Evolutionary conservation across 2,113 vertebrate species (phyloP).

Genomic region (Petrocephalus microphthalmus): DNA sequence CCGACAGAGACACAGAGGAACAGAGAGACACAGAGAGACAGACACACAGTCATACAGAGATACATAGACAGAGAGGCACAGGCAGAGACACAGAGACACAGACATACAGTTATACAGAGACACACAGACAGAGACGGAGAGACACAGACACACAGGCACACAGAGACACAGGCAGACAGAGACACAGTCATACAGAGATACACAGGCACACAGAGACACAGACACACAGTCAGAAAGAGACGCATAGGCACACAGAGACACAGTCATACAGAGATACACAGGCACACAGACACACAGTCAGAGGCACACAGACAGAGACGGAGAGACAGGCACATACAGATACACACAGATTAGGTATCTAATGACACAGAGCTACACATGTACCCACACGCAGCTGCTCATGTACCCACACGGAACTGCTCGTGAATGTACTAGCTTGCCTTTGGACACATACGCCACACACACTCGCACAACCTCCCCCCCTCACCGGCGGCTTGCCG

Average conservation of each 20-base stretch:
- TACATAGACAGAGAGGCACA: too few species aligned
- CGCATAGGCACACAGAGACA: too few species aligned
- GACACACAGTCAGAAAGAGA: not conserved
- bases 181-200: too few species aligned
- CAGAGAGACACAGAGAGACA: not conserved
- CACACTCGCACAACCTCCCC: not conserved
- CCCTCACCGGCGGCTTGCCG: not conserved
- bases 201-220: not conserved
- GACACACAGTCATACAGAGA: not conserved
- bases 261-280: too few species aligned
- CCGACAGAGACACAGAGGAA: not conserved
- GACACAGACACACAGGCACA: too few species aligned
- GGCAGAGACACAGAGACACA: too few species aligned
- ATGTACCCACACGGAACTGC: not conserved
- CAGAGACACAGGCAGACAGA: too few species aligned
- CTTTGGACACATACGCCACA: not conserved
- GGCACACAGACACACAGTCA: too few species aligned
- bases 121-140: too few species aligned
- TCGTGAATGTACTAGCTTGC: constrained; percentile 9
- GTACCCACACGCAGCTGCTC: not conserved
- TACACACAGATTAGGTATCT: not conserved
- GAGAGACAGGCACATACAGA: not conserved
- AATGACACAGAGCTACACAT: not conserved
- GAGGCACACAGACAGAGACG: too few species aligned
- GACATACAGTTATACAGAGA: too few species aligned